Percentiles rank a stretch among this genome's conserved stretches.
Conservation (phyloP, 2,113 vertebrate species). For the Trichomycterus rosablanca region DNA sequence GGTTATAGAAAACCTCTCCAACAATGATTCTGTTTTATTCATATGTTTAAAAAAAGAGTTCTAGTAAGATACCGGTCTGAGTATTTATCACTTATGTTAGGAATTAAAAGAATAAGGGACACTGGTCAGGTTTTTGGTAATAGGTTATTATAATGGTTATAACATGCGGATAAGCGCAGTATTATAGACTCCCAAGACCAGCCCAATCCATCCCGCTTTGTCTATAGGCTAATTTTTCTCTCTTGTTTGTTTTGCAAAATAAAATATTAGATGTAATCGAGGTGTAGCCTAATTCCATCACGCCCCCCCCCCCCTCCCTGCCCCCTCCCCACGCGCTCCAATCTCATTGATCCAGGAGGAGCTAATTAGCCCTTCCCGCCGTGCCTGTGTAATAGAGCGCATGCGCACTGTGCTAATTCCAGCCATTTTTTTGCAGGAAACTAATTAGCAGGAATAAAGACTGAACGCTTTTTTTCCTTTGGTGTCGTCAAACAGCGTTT, state of each 20-base stretch:
- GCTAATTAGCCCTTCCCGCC: constrained; percentile 99
- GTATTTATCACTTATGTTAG: too few relatives aligned
- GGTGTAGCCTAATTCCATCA: constrained; percentile 56
- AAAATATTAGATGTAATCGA: constrained; percentile 25
- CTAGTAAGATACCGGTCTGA: too few relatives aligned
- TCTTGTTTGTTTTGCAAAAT: constrained; percentile 54
- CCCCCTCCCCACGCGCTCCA: constrained; percentile 81
- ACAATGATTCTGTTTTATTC: too few relatives aligned
- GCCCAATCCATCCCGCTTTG: too few relatives aligned
- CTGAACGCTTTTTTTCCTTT: constrained; percentile 85
- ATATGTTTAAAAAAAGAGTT: too few relatives aligned
- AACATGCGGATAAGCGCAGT: too few relatives aligned
- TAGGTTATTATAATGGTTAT: too few relatives aligned
- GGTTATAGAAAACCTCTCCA: too few relatives aligned
- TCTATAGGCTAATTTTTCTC: not conserved
- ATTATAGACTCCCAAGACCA: too few relatives aligned
- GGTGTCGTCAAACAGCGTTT: constrained; percentile 91
- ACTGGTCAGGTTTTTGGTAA: too few relatives aligned
- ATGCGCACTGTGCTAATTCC: constrained; percentile 99
- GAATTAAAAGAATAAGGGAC: too few relatives aligned
- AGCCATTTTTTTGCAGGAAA: constrained; percentile 98
- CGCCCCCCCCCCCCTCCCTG: constrained; percentile 65
- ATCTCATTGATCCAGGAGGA: constrained; percentile 99
- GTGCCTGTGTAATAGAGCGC: constrained; percentile 99
- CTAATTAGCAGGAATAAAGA: constrained; percentile 99